Base-by-base conservation (phyloP, 2,888 invertebrate species). In the Pyrgus malvae region DNA sequence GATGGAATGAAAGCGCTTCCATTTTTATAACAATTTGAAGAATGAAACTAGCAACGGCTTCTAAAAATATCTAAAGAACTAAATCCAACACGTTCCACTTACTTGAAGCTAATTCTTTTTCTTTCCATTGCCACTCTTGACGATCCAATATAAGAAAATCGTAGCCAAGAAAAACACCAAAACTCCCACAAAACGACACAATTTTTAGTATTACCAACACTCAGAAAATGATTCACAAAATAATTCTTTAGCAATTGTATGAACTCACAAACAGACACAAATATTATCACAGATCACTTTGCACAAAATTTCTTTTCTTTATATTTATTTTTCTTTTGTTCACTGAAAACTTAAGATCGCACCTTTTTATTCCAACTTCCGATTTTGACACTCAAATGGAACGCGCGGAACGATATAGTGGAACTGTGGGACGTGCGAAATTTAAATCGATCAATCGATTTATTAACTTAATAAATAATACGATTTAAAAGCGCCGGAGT, bases 391-490 rank as follows among this genome's bases (percentile, higher is more conserved):
- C 6, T 6, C 21, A 21, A 21, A 4, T 4, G 6, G 6, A 21
- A 21, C 21, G 6, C 3, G 6, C 21, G 21, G 21, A 27, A 7
- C 5, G 7, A 8, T 14, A 0, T 37, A 19, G 11, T 27, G 17
- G 19, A 9, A 21, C 25, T 42, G 27, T n/a, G 42, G 23, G 50
- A 42, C 25, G 42, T 19, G 9, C 25, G 16, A 25, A 41, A 19
- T 23, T 6, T 14, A 25, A 44, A 46, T 17, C 29, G 48, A 14
- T 27, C 12, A 12, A 3, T 42, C 45, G 51, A 40, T 51, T 33
- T 48, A 42, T 31, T 33, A 55, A 48, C 38, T 42, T 37, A 53
- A 56, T 53, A 48, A 58, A 46, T 33, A 6, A 49, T 44, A 27
- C 25, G 44, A 51, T 37, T 37, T 33, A 35, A 23, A 37, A 14